phyloP scores from a whole-genome alignment of 2,113 vertebrate species.

The Coryphaenoides rupestris region DNA sequence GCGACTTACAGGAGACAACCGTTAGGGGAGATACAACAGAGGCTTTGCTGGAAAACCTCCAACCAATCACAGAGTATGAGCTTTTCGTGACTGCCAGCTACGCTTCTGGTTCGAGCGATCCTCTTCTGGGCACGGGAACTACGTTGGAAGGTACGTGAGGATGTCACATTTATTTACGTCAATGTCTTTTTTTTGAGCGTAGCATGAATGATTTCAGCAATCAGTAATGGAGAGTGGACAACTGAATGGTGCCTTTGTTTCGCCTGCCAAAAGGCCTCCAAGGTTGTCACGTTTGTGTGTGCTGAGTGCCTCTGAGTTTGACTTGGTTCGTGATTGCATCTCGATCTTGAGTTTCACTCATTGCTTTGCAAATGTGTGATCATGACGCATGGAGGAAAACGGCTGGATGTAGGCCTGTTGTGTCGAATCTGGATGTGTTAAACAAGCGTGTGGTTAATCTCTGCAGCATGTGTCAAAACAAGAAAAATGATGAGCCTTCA shows the following conservation, averaged over 20 bases:
- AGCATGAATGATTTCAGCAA: neutral
- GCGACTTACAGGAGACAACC: constrained; percentile 82
- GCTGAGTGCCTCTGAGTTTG: neutral
- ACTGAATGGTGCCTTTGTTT: no score
- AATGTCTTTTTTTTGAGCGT: neutral
- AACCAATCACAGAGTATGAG: constrained; percentile 82
- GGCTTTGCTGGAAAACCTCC: constrained; percentile 78
- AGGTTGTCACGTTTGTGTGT: no score
- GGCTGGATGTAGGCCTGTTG: neutral
- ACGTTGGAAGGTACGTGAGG: constrained; percentile 89
- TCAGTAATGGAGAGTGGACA: no score
- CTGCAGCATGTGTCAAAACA: neutral
- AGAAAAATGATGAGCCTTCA: constrained; percentile 11
- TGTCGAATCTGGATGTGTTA: no score
- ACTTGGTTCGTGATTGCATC: neutral
- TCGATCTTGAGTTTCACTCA: neutral
- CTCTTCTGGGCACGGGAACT: constrained; percentile 85
- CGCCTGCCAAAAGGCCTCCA: no score
- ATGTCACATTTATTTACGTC: neutral
- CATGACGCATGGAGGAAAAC: neutral
- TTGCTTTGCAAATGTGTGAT: neutral
- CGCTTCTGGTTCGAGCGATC: constrained; percentile 83
- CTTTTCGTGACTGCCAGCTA: constrained; percentile 89
- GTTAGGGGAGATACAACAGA: constrained; percentile 79
- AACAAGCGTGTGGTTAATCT: neutral